Evolutionary conservation across 2,113 vertebrate genomes (phyloP).

Genomic region (Nanger granti): DNA sequence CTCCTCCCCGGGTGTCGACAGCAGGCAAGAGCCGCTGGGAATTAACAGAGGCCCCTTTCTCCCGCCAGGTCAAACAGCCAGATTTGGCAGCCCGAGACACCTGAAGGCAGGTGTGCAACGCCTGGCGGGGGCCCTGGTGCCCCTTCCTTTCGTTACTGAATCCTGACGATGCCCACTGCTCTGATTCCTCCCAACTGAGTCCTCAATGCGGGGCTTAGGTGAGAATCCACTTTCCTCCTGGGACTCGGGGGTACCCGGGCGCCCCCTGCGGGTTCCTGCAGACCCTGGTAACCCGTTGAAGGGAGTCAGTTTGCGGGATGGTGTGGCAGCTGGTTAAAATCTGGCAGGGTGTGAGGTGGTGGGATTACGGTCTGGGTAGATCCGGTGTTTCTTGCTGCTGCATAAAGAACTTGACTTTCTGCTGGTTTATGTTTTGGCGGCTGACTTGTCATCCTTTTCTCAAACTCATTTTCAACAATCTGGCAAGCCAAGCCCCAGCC

Average conservation of each 20-base stretch:
- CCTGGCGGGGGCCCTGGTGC: neutral
- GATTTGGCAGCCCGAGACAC: slow-evolving; percentile 47
- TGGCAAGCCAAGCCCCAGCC: neutral
- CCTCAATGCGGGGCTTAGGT: neutral
- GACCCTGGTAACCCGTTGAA: neutral
- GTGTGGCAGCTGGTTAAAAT: neutral
- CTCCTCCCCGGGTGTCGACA: slow-evolving; percentile 44
- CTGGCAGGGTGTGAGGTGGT: neutral
- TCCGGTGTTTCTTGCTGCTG: neutral
- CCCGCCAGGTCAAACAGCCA: slow-evolving; percentile 56
- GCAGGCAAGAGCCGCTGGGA: slow-evolving; percentile 49
- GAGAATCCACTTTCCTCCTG: neutral
- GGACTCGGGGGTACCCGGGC: neutral
- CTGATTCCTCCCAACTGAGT: fast-evolving
- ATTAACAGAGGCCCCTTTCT: slow-evolving; percentile 24
- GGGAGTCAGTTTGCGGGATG: fast-evolving
- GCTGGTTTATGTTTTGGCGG: neutral
- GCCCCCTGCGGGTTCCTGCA: neutral
- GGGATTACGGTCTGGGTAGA: neutral
- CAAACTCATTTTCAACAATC: neutral
- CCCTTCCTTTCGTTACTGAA: fast-evolving
- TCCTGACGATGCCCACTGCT: fast-evolving
- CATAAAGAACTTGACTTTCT: neutral
- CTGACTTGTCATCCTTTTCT: neutral
- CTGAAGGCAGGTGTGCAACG: slow-evolving; percentile 28